phyloP scores from a whole-genome alignment of 2,113 vertebrate species.

The Notechis scutatus region DNA sequence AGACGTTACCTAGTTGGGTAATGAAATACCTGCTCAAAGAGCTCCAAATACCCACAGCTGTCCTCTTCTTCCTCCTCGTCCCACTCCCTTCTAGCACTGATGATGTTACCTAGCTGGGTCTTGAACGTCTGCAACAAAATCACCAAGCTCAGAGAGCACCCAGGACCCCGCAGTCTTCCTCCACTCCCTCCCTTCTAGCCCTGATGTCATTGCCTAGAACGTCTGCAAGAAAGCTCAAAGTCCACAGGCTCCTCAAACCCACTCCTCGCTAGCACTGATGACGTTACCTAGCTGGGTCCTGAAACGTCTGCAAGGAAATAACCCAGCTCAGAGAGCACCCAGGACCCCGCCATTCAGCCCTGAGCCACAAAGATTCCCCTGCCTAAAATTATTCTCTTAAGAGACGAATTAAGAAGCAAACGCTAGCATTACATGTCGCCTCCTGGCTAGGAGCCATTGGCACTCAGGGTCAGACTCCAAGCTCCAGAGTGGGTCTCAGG shows the following conservation, averaged over 20 bases:
- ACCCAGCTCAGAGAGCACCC: background rate
- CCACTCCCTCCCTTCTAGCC: too few relatives aligned
- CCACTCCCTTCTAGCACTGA: background rate
- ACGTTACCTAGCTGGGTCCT: background rate
- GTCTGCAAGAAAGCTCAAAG: too few relatives aligned
- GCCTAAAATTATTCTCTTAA: background rate
- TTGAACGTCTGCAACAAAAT: background rate
- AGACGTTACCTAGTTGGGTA: too few relatives aligned
- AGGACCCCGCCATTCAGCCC: background rate
- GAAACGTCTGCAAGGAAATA: background rate
- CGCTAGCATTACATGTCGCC: rapidly evolving
- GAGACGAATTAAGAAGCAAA: background rate
- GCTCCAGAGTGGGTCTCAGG: background rate
- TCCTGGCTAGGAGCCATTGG: background rate
- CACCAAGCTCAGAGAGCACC: background rate
- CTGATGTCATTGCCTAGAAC: too few relatives aligned
- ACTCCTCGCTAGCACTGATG: background rate
- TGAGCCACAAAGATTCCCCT: background rate
- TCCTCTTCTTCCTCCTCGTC: background rate
- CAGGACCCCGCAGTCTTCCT: background rate
- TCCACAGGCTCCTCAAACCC: too few relatives aligned
- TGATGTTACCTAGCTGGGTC: background rate
- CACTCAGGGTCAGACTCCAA: background rate
- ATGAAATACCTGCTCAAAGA: too few relatives aligned
- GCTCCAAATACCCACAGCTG: too few relatives aligned